phyloP scores from a whole-genome alignment of 37 sponge, comb jelly and placozoan genomes.

The Crambe crambe region DNA sequence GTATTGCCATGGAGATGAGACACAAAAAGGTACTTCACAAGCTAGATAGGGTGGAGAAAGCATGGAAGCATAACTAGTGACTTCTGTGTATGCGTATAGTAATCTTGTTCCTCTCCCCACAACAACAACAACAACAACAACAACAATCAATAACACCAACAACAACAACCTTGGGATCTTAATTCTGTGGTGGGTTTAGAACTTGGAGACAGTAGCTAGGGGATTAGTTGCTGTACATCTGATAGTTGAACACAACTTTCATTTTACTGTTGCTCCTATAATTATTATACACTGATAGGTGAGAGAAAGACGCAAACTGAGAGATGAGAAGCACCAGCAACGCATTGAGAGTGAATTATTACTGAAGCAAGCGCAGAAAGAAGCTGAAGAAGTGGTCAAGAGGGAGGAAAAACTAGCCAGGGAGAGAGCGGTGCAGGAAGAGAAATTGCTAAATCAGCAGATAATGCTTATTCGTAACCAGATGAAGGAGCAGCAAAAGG shows the following conservation, averaged over 20 bases:
- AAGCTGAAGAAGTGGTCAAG: slow-evolving; percentile 41
- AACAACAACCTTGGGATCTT: no score
- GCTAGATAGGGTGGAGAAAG: background rate
- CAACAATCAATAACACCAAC: no score
- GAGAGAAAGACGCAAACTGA: slow-evolving; percentile 29
- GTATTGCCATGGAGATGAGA: slow-evolving; percentile 71
- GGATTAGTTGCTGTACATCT: no score
- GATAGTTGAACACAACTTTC: no score
- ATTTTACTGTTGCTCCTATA: no score
- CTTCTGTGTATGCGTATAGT: no score
- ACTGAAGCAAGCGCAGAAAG: slow-evolving; percentile 12
- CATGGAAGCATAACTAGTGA: background rate
- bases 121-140: no score
- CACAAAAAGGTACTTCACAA: slow-evolving; percentile 59
- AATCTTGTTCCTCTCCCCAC: no score
- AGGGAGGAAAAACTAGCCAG: slow-evolving; percentile 17
- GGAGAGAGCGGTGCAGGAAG: background rate
- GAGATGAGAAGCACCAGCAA: slow-evolving; percentile 8
- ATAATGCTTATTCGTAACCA: background rate
- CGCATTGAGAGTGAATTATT: background rate
- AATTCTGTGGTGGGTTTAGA: no score
- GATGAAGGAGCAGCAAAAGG: slow-evolving; percentile 4
- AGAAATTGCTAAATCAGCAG: slow-evolving; percentile 1
- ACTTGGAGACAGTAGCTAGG: background rate
- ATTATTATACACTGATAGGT: no score